These are phyloP conservation scores for Epizoanthus illoricatus DNA, from an alignment of 92 coral and sea anemone genomes.

Conservation along the genomic window DNA sequence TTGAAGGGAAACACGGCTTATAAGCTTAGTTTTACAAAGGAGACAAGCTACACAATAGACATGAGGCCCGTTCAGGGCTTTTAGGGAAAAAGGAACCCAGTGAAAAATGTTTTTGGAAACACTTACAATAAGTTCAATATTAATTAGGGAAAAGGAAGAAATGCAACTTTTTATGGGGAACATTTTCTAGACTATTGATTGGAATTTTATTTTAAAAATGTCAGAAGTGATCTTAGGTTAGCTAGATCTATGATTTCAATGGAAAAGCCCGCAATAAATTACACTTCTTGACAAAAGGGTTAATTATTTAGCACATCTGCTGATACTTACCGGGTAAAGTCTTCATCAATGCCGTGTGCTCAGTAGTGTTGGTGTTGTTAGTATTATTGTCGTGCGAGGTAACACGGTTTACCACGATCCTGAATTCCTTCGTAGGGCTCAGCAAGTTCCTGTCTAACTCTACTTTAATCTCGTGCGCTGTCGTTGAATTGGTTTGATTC, in stretches of 20 bases:
- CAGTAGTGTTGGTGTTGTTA: conserved; percentile 69
- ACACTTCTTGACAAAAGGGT: not conserved
- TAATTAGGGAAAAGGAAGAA: too few species aligned
- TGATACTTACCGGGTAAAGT: conserved; percentile 50
- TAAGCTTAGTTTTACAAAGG: not conserved
- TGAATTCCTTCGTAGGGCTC: conserved; percentile 72
- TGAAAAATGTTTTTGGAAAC: too few species aligned
- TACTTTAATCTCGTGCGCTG: conserved; percentile 37
- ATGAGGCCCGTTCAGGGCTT: too few species aligned
- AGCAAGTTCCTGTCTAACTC: conserved; percentile 59
- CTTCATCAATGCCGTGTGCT: conserved; percentile 49
- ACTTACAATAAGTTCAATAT: too few species aligned
- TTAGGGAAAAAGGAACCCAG: too few species aligned
- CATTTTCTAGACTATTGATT: too few species aligned
- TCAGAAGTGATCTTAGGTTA: too few species aligned
- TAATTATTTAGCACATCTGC: not conserved
- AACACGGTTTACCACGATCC: conserved; percentile 67
- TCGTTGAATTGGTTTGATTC: conserved; percentile 41
- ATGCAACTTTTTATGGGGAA: too few species aligned
- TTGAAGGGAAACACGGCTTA: conserved; percentile 14
- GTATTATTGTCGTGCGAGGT: conserved; percentile 83
- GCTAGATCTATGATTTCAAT: too few species aligned
- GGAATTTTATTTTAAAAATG: too few species aligned
- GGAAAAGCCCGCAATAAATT: not conserved
- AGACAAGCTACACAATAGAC: too few species aligned